phyloP scores from a whole-genome alignment of 2,797 vertebrate genomes.

The Galagoides demidoff region DNA sequence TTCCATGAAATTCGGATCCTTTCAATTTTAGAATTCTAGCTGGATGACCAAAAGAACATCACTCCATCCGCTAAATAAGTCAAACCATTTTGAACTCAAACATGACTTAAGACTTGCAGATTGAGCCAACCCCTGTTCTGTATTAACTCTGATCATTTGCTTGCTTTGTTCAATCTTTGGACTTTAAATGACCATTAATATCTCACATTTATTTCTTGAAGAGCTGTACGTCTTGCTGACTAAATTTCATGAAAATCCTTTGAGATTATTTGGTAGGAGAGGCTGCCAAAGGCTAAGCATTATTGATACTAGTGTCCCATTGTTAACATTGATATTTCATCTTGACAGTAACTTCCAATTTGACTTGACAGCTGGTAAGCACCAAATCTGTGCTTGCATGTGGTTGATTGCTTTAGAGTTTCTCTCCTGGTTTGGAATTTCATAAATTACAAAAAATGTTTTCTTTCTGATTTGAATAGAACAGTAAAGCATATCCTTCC shows the following conservation, averaged over 20 bases:
- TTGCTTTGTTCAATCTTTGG: slow-evolving; percentile 30
- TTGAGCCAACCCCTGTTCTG: neutral
- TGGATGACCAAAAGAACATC: slow-evolving; percentile 29
- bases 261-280: neutral
- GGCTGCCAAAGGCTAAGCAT: neutral
- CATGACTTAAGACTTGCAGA: neutral
- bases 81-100: neutral
- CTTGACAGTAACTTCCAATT: neutral
- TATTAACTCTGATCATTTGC: slow-evolving; percentile 26
- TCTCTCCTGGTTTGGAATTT: neutral
- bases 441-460: slow-evolving; percentile 7
- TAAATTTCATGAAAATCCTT: neutral
- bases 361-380: neutral
- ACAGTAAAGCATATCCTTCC: neutral
- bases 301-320: neutral
- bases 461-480: slow-evolving; percentile 17
- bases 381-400: neutral
- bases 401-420: slow-evolving; percentile 11
- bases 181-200: neutral
- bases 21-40: slow-evolving; percentile 15
- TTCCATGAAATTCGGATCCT: slow-evolving; percentile 14
- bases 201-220: neutral
- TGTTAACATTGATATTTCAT: neutral
- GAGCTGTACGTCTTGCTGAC: neutral
- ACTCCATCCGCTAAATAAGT: slow-evolving; percentile 16